Evolutionary conservation across 2,113 vertebrate genomes (phyloP).

Genomic region (Origma solitaria): DNA sequence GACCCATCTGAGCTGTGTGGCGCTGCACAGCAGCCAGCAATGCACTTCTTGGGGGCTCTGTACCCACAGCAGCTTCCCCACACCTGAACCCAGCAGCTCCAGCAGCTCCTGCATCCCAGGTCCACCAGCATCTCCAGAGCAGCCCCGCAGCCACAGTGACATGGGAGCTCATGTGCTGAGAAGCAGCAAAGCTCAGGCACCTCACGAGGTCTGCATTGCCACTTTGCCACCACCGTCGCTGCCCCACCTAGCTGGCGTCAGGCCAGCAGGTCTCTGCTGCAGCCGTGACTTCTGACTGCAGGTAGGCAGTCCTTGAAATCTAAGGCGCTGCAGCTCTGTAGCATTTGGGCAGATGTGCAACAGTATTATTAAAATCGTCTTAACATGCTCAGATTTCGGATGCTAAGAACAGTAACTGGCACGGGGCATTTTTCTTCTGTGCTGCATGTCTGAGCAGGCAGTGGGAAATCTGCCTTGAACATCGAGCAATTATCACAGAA

Average conservation of each 20-base stretch:
- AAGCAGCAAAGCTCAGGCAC: background rate
- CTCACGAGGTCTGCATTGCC: background rate
- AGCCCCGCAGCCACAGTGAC: fast-evolving
- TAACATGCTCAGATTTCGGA: background rate
- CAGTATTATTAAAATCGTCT: background rate
- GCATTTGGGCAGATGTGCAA: background rate
- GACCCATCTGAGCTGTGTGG: background rate
- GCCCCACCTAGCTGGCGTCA: background rate
- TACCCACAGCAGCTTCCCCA: background rate
- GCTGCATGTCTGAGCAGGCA: background rate
- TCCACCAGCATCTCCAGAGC: background rate
- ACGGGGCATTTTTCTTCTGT: background rate
- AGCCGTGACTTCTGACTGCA: background rate
- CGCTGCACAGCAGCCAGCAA: background rate
- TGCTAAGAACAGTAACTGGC: background rate
- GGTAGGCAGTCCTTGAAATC: background rate
- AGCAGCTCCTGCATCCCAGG: background rate
- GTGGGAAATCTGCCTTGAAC: background rate
- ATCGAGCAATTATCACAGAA: background rate
- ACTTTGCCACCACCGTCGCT: fast-evolving
- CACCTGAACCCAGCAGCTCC: background rate
- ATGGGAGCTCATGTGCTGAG: background rate
- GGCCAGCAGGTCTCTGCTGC: background rate
- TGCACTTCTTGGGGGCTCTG: background rate
- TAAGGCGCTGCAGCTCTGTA: background rate